Base-by-base conservation (phyloP, 1,140 invertebrate genomes). In the Aphaenogaster ashmeadi region DNA sequence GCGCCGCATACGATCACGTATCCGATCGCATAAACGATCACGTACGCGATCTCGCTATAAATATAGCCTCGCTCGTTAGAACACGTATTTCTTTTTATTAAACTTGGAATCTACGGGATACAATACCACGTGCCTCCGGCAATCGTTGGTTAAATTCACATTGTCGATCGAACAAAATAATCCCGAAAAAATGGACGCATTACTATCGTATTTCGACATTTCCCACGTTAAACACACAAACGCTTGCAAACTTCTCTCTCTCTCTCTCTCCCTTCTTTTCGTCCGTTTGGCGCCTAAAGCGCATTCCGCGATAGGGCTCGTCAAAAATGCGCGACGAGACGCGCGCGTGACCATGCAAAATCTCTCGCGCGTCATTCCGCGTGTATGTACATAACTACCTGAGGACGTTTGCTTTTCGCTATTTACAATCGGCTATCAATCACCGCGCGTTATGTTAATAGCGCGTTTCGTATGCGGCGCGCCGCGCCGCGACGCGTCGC, bases 401-500 rank as follows among this genome's bases (percentile, higher is more conserved):
- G 47, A 21, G 18, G 36, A 52, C 71, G 50, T 84, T 90, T 72
- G 83, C 52, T 87, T 66, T 85, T 62, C 87, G 41, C 69, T 84
- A 90, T 87, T 87, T 88, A 87, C 78, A 60, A 87, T 89, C 89
- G 83, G 18, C 69, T 58, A 79, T 89, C 89, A 64, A 90, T 90
- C 88, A 90, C 44, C 33, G 84, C 18, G 81, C 18, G 27, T 91
- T 92, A 92, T 92, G 89, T 88, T 92, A 93, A 93, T 93, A 47
- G 58, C 66, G 58, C 74, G 88, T 74, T 93, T 92, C 88, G 92
- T 91, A 93, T 92, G 93, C 92, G 87, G 87, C 90, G 89, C 92
- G 88, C 85, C 72, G 81, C 90, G 75, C 72, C 67, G 64, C 56
- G 27, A 27, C 80, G 80, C 54, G 54, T 0, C 54, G n/a, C 54